Conservation (phyloP, 30 jellyfish, hydroid and myxozoan species). For the Sanderia malayensis region DNA sequence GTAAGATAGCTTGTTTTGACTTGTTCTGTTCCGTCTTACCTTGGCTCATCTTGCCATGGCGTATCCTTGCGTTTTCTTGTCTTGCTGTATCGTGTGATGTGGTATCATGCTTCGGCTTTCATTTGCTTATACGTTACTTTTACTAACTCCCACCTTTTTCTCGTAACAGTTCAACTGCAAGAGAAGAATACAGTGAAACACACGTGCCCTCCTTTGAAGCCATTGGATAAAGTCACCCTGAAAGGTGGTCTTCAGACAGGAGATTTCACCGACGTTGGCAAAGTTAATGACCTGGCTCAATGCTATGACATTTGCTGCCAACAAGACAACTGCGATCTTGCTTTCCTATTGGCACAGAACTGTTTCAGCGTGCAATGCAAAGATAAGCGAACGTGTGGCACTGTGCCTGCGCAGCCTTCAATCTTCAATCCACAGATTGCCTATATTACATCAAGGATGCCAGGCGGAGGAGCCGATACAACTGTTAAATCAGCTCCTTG, state of each 20-base stretch:
- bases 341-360: conserved; percentile 94
- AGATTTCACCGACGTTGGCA: conserved; percentile 97
- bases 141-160: too few species aligned
- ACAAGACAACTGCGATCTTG: conserved; percentile 91
- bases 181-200: conserved; percentile 59
- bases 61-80: too few species aligned
- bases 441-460: conserved; percentile 59
- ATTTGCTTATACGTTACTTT: too few species aligned
- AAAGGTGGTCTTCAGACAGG: conserved; percentile 99
- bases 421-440: conserved; percentile 97
- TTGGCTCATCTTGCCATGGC: too few species aligned
- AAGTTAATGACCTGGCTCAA: conserved; percentile 72
- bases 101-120: too few species aligned
- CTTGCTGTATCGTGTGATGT: too few species aligned
- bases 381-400: conserved; percentile 80
- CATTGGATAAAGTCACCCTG: conserved; percentile 83
- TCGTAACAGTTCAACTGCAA: conserved; percentile 64
- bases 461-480: conserved; percentile 40
- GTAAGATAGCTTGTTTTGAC: too few species aligned
- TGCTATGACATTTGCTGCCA: conserved; percentile 98
- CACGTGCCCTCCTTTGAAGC: conserved; percentile 80
- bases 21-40: too few species aligned
- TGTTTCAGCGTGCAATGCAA: conserved; percentile 97
- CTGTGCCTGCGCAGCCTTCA: conserved; percentile 98
- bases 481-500: too few species aligned